Base-by-base conservation (phyloP, 2,888 invertebrate genomes). In the Torymus tubicola region DNA sequence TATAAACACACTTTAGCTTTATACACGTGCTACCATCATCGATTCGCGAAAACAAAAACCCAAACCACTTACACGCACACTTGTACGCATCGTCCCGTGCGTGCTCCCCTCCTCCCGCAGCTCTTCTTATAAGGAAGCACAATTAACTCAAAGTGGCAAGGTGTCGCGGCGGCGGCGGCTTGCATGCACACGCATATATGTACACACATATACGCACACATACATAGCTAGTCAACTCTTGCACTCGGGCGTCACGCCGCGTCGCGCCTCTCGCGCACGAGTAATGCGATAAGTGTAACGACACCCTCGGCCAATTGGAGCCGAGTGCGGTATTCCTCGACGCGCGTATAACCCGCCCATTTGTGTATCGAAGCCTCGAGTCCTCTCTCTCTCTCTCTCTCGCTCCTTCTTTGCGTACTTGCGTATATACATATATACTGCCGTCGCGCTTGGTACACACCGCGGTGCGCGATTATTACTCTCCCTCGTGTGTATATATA, bases 231-330 rank as follows among this genome's bases (percentile, higher is more conserved):
- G 79, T 72, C 42, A 42, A 42, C 42, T 42, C 42, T 42, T 42
- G 42, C 42, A 42, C 42, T 42, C 42, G 42, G 8, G 42, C 42
- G 42, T 42, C 42, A 42, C 42, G 42, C 61, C 42, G 42, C 42
- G 42, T 42, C 42, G 42, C 42, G 42, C 42, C 42, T 42, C 42
- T 42, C 42, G 71, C 80, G 80, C 78, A 80, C 81, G 85, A 83
- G 85, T 85, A 85, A 86, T 84, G 87, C 85, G 89, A 90, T 90
- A 90, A 90, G 87, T 87, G 85, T 87, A 88, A 89, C 88, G 88
- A 87, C 84, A 86, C 83, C 82, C 82, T 83, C 86, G 84, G 83
- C 89, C 90, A 90, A 90, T 90, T 89, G 90, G 87, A 86, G 67
- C 67, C 67, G 52, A 78, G 78, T 70, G 82, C 84, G 84, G 81